Conservation (phyloP, 2,888 invertebrate genomes). For the Lapara coniferarum region DNA sequence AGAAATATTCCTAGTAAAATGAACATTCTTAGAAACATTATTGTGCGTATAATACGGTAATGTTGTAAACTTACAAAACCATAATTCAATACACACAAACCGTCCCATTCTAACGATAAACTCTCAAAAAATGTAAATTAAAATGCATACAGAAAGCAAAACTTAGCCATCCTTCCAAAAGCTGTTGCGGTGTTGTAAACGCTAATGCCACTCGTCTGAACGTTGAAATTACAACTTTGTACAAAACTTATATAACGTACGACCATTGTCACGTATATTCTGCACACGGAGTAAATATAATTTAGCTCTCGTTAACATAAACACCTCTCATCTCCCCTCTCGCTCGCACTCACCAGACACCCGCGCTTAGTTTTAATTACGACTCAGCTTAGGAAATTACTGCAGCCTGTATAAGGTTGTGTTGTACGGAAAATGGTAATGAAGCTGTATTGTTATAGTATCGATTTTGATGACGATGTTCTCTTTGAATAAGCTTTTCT, state of each 20-base stretch:
- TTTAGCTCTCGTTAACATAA: constrained; percentile 63
- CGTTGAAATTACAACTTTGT: constrained; percentile 34
- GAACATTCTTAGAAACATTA: no score
- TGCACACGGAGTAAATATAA: constrained; percentile 64
- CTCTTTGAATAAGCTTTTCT: no score
- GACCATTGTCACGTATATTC: constrained; percentile 53
- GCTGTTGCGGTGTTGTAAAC: constrained; percentile 37
- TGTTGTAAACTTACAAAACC: no score
- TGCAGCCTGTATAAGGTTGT: constrained; percentile 36
- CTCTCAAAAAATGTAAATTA: not conserved
- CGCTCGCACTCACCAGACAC: constrained; percentile 48
- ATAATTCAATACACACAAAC: no score
- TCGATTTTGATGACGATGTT: not conserved
- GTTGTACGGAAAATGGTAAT: constrained; percentile 17
- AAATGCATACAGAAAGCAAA: not conserved
- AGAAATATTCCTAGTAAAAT: no score
- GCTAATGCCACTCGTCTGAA: constrained; percentile 36
- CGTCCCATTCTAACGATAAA: not conserved
- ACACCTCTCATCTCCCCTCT: constrained; percentile 43
- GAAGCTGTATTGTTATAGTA: not conserved
- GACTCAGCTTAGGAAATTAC: constrained; percentile 59
- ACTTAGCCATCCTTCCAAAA: constrained; percentile 13
- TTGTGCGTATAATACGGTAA: no score
- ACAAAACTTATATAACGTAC: constrained; percentile 45
- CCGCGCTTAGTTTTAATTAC: constrained; percentile 72